Evolutionary conservation across 1,140 invertebrate genomes (phyloP).

Genomic region (Drosophila ironensis): DNA sequence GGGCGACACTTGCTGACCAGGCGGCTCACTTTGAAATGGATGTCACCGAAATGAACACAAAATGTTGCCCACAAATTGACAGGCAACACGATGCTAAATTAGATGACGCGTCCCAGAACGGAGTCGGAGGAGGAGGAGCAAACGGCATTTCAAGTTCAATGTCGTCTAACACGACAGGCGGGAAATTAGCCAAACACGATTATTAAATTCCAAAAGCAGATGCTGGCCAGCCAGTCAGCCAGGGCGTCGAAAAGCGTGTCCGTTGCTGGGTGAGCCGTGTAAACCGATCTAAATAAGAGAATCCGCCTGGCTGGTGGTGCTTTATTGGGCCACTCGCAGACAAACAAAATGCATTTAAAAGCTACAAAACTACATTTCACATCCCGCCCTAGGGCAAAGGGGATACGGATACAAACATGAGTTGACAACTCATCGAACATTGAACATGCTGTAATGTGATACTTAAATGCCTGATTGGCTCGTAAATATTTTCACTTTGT

Average conservation of each 20-base stretch:
- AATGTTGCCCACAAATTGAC: slow-evolving; percentile 62
- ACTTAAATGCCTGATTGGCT: slow-evolving; percentile 82
- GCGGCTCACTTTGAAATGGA: slow-evolving; percentile 61
- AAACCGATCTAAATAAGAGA: slow-evolving; percentile 79
- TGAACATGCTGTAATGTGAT: slow-evolving; percentile 82
- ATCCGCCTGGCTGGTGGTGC: slow-evolving; percentile 39
- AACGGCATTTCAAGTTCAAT: slow-evolving; percentile 67
- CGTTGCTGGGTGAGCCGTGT: slow-evolving; percentile 69
- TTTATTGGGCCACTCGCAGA: slow-evolving; percentile 74
- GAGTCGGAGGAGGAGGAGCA: slow-evolving; percentile 1
- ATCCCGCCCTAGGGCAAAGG: slow-evolving; percentile 11
- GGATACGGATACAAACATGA: slow-evolving; percentile 68
- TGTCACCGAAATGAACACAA: slow-evolving; percentile 61
- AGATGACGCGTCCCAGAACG: slow-evolving; percentile 39
- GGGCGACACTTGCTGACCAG: slow-evolving; percentile 57
- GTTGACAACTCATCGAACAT: slow-evolving; percentile 82
- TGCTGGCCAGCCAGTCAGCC: not conserved
- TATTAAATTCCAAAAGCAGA: slow-evolving; percentile 64
- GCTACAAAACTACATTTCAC: slow-evolving; percentile 78
- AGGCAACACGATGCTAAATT: slow-evolving; percentile 72
- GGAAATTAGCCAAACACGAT: slow-evolving; percentile 71
- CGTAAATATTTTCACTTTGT: slow-evolving; percentile 81
- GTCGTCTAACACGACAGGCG: slow-evolving; percentile 43
- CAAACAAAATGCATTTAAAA: slow-evolving; percentile 81
- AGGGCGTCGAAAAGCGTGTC: slow-evolving; percentile 45